These are phyloP conservation scores for Chymomyza caudatula DNA, from an alignment of 2,888 invertebrate genomes.

Conservation along the genomic window DNA sequence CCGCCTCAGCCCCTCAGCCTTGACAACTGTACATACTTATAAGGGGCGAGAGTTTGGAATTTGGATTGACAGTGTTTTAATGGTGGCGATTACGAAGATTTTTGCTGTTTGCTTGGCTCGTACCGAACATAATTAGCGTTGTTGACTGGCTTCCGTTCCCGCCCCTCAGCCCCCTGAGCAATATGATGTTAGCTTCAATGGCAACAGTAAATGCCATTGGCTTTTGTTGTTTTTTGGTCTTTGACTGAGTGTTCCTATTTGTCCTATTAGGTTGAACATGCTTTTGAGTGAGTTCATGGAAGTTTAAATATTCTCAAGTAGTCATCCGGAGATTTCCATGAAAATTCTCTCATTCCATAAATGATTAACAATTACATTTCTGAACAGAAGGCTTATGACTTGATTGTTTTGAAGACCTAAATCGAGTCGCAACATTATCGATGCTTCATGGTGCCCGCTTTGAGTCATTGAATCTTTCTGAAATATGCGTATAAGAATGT, in stretches of 20 bases:
- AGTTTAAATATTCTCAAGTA: neutral
- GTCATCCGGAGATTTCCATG: neutral
- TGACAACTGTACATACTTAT: slow-evolving; percentile 10
- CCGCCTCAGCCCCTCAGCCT: neutral
- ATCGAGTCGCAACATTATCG: too few relatives aligned
- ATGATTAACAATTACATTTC: too few relatives aligned
- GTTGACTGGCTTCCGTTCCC: slow-evolving; percentile 22
- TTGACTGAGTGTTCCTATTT: slow-evolving; percentile 27
- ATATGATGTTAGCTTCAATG: neutral
- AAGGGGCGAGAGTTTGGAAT: slow-evolving; percentile 12
- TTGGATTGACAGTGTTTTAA: slow-evolving; percentile 57
- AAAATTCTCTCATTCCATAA: neutral
- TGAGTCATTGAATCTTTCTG: too few relatives aligned
- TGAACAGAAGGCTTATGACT: too few relatives aligned
- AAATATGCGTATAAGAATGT: too few relatives aligned
- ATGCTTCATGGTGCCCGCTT: too few relatives aligned
- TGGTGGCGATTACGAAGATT: slow-evolving; percentile 62
- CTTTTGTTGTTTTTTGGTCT: slow-evolving; percentile 17
- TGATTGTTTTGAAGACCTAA: too few relatives aligned
- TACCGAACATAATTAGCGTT: slow-evolving; percentile 50
- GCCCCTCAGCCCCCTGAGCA: too few relatives aligned
- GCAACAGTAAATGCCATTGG: slow-evolving; percentile 7
- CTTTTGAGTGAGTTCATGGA: slow-evolving; percentile 8
- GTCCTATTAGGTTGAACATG: neutral
- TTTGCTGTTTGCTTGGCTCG: slow-evolving; percentile 35